A percentile compares a stretch with the other conserved stretches of the same genome.
These are phyloP conservation scores for Notocelia uddmanniana DNA, from an alignment of 2,888 invertebrate species.

Conservation along the genomic window DNA sequence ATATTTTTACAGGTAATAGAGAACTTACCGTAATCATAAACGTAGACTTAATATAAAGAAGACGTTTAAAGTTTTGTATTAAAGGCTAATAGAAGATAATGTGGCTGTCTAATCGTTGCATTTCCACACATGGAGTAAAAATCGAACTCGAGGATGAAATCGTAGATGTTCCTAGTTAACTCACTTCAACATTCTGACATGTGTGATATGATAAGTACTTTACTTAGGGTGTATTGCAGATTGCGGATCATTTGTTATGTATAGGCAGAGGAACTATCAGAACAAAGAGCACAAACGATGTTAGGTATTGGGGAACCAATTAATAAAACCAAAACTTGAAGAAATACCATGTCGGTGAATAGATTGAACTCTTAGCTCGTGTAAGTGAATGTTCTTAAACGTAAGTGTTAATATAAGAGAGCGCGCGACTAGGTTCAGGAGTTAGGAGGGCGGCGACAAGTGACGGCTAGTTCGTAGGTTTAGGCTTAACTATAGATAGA, in stretches of 20 bases:
- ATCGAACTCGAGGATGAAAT: slow-evolving; percentile 65
- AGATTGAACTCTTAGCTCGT: slow-evolving; percentile 64
- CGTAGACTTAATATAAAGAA: slow-evolving; percentile 77
- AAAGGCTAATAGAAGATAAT: slow-evolving; percentile 71
- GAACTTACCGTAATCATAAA: slow-evolving; percentile 82
- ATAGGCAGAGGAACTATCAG: slow-evolving; percentile 57
- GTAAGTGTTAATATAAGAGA: slow-evolving; percentile 81
- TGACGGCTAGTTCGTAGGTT: slow-evolving; percentile 74
- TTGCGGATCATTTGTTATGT: slow-evolving; percentile 59
- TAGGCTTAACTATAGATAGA: slow-evolving; percentile 84
- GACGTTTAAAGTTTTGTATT: slow-evolving; percentile 78
- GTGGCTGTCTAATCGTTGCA: slow-evolving; percentile 83
- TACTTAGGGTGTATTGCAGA: slow-evolving; percentile 61
- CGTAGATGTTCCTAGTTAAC: slow-evolving; percentile 79
- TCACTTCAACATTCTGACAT: slow-evolving; percentile 72
- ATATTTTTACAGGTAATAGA: slow-evolving; percentile 84
- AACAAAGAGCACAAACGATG: slow-evolving; percentile 73
- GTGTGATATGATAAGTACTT: slow-evolving; percentile 63
- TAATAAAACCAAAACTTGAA: slow-evolving; percentile 75
- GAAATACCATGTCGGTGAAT: slow-evolving; percentile 77
- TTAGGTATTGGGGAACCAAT: slow-evolving; percentile 72
- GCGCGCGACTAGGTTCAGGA: slow-evolving; percentile 74
- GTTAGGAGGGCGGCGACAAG: slow-evolving; percentile 70
- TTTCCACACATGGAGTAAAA: slow-evolving; percentile 76
- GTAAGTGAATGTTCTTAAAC: slow-evolving; percentile 81